Conservation (phyloP, 2,113 vertebrate species). For the Drymodes brunneopygia region DNA sequence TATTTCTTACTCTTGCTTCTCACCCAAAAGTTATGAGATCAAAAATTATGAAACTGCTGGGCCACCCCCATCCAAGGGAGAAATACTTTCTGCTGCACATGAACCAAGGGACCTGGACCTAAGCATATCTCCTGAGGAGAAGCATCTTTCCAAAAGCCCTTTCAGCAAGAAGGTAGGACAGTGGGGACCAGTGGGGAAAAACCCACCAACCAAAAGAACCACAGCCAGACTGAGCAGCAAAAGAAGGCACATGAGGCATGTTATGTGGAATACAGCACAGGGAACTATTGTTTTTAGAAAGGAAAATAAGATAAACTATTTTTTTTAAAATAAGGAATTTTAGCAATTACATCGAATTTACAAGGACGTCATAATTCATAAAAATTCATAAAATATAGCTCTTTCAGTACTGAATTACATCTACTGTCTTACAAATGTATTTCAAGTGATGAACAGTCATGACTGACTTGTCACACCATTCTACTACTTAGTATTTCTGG, state of each 20-base stretch:
- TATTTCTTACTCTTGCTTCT: neutral
- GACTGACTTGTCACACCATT: neutral
- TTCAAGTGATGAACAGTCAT: fast-evolving
- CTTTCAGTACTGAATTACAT: neutral
- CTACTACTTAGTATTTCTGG: neutral
- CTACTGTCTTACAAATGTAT: neutral
- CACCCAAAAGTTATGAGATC: neutral
- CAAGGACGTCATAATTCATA: neutral
- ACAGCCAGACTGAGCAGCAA: neutral
- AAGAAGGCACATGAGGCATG: neutral
- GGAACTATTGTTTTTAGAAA: neutral
- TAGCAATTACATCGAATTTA: neutral
- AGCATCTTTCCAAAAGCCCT: neutral
- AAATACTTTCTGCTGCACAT: neutral
- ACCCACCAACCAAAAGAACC: neutral
- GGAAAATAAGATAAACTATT: neutral
- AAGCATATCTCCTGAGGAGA: neutral
- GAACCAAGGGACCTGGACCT: neutral
- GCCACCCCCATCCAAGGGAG: neutral
- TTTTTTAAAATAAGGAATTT: neutral
- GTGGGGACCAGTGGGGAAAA: neutral
- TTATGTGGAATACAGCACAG: neutral
- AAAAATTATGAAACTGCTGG: neutral
- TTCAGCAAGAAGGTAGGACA: neutral
- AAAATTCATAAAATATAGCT: neutral